Percentiles rank a stretch among this genome's conserved stretches.
phyloP scores from a whole-genome alignment of 2,888 invertebrate species.

The Eristalis tenax region DNA sequence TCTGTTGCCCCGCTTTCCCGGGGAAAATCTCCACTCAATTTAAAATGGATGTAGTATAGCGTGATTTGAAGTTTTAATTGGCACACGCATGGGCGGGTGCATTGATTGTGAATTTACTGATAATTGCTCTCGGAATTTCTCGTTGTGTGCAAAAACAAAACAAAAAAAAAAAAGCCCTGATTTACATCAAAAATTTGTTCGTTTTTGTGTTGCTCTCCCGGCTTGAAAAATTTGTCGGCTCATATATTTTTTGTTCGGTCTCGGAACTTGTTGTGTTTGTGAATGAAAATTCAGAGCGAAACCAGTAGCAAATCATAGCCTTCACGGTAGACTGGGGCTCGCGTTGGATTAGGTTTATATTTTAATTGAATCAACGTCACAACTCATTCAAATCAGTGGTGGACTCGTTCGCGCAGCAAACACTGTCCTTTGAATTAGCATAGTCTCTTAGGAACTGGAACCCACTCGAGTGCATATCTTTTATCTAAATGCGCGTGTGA shows the following conservation, averaged over 20 bases:
- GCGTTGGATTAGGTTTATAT: background rate
- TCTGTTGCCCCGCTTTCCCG: constrained; percentile 1
- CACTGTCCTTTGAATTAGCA: background rate
- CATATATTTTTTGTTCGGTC: background rate
- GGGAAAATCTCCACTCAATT: constrained; percentile 59
- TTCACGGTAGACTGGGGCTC: background rate
- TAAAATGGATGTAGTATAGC: constrained; percentile 56
- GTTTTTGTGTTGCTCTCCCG: background rate
- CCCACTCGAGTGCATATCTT: no score
- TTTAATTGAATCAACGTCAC: background rate
- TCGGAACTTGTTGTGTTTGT: background rate
- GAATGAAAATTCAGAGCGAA: background rate
- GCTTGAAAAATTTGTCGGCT: background rate
- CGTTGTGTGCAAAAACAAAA: background rate
- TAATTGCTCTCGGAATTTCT: constrained; percentile 56
- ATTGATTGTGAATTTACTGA: constrained; percentile 66
- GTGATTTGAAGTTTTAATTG: constrained; percentile 69
- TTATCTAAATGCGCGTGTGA: no score
- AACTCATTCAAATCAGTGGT: background rate
- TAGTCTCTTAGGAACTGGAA: background rate
- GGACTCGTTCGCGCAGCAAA: no score
- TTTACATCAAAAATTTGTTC: background rate
- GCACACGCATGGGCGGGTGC: constrained; percentile 58
- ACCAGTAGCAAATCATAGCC: background rate
- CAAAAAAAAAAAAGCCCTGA: background rate